A percentile compares a stretch with the other conserved stretches of the same genome.
phyloP scores from a whole-genome alignment of 2,888 invertebrate species.

The Platycnemis pennipes region DNA sequence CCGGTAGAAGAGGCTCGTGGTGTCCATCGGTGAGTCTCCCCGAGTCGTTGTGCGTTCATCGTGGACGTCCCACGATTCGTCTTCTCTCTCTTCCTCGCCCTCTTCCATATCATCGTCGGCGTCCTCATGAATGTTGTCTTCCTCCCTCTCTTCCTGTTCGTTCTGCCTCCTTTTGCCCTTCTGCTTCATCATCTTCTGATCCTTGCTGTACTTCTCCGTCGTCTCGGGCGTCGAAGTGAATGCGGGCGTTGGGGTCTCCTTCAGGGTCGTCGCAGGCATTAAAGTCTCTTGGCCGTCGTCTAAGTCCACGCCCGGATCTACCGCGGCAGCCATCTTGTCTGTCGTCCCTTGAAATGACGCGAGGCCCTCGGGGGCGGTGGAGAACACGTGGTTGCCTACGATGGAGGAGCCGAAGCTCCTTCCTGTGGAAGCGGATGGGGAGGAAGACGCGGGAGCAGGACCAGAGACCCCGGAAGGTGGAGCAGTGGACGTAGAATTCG shows the following conservation, averaged over 20 bases:
- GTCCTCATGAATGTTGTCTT: neutral
- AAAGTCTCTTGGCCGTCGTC: neutral
- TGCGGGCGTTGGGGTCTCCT: neutral
- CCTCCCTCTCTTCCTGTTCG: neutral
- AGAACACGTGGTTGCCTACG: conserved; percentile 31
- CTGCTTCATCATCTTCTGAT: neutral
- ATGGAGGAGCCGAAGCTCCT: neutral
- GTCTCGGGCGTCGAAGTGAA: neutral
- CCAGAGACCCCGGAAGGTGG: neutral
- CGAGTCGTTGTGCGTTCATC: neutral
- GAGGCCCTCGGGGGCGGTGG: conserved; percentile 2
- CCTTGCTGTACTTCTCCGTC: neutral
- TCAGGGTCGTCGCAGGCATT: neutral
- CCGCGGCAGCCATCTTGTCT: neutral
- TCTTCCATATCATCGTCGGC: neutral
- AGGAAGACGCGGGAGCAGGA: neutral
- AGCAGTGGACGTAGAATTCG: neutral
- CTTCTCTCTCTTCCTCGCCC: neutral
- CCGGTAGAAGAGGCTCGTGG: neutral
- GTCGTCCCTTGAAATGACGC: neutral
- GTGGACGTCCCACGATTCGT: neutral
- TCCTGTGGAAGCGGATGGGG: neutral
- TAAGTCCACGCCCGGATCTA: neutral
- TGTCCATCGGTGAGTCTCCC: neutral
- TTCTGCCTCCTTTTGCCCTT: neutral